Percentiles rank a stretch among this genome's conserved stretches.
Evolutionary conservation across 2,797 vertebrate genomes (phyloP).

Genomic region (Protonibea diacanthus): DNA sequence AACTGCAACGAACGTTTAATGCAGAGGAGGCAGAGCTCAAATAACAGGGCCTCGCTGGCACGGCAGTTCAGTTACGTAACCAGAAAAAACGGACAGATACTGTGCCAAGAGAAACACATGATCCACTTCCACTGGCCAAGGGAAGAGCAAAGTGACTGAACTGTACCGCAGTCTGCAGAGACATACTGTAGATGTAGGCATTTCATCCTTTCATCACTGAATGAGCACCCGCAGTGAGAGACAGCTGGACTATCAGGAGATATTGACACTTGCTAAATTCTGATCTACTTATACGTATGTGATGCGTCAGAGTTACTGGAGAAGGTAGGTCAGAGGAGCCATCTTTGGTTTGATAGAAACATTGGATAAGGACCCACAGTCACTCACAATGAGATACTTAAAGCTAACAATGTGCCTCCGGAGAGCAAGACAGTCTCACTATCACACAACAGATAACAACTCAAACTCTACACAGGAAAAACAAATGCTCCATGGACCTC

Average conservation of each 20-base stretch:
- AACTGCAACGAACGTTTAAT: slow-evolving; percentile 42
- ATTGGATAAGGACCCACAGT: neutral
- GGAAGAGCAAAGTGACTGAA: slow-evolving; percentile 32
- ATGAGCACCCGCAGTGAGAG: neutral
- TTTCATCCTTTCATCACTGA: slow-evolving; percentile 8
- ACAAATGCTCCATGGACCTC: neutral
- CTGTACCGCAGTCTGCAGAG: slow-evolving; percentile 21
- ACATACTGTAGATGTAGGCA: neutral
- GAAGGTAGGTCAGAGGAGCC: neutral
- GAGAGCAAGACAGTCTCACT: neutral
- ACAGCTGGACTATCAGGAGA: neutral
- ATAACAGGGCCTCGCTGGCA: slow-evolving; percentile 33
- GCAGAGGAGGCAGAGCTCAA: slow-evolving; percentile 27
- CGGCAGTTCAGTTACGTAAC: slow-evolving; percentile 59
- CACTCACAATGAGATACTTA: neutral
- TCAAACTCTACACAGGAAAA: neutral
- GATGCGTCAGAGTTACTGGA: neutral
- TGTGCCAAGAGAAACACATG: slow-evolving; percentile 45
- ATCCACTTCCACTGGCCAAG: slow-evolving; percentile 35
- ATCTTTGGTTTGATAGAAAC: neutral
- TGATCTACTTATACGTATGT: slow-evolving; percentile 12
- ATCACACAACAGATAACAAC: slow-evolving; percentile 7
- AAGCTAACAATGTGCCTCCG: neutral
- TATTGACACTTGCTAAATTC: slow-evolving; percentile 6
- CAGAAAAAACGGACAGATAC: neutral